Base-by-base conservation (phyloP, 2,113 vertebrate species). In the Crotalus helleri region DNA sequence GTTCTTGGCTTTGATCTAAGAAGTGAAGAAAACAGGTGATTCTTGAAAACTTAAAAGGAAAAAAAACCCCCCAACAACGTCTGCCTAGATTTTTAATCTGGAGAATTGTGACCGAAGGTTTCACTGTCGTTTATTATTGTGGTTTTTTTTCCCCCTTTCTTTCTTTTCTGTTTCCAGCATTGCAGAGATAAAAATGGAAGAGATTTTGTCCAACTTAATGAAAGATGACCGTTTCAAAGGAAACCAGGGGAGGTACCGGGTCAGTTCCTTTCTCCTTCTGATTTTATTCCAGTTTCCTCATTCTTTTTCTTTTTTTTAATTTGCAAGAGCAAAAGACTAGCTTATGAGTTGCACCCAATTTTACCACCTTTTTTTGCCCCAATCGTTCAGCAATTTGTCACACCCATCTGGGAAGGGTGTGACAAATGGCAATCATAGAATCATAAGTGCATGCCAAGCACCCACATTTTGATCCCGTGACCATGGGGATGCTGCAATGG, bases 181-280 rank as follows among this genome's bases (percentile, higher is more conserved):
- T 91, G 97, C 97, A 12, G 98, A 99, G 96, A 97, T 99, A 21
- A 99, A 99, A 97, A 97, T 99, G 98, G 97, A 97, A 93, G 96
- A 97, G n/a, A 97, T 99, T 15, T 96, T 99, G 92, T 97, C 98
- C 46, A 96, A 94, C 53, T 97, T 99, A 94, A 97, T 98, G 96
- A 96, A 95, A 49, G 98, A 99, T 0, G 98, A 98, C 88, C 92
- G 97, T 29, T 98, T 98, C 94, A 98, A 95, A 96, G 94, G 98
- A 91, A 97, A 94, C 90, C 98, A 96, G n/a, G 97, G 97, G 94
- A 95, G 96, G 26, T 53, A 95, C 90, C 98, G 98, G 98, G 99
- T 99, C 92, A 97, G 97, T 94, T 49, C 21, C 9, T 59, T 11
- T 44, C 33, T 44, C n/a, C 26, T 33, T 33, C 39, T 39, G 39